Evolutionary conservation across 2,113 vertebrate species (phyloP).

Genomic region (Anoura caudifer): DNA sequence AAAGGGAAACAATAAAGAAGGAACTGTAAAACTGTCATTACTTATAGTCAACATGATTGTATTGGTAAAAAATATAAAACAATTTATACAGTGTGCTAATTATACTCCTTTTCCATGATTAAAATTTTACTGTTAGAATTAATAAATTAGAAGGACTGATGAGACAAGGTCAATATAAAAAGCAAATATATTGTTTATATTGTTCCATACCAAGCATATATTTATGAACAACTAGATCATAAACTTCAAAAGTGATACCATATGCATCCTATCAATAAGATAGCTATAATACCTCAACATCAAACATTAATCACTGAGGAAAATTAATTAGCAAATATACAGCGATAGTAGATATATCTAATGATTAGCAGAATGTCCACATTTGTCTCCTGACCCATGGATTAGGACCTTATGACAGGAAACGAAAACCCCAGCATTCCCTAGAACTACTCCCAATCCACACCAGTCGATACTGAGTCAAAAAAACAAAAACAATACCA

Average conservation of each 20-base stretch:
- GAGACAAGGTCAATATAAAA: background rate
- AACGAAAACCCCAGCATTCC: background rate
- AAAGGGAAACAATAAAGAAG: background rate
- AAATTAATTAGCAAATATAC: background rate
- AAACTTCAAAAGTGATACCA: background rate
- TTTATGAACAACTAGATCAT: background rate
- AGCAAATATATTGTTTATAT: background rate
- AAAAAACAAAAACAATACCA: background rate
- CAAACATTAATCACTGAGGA: background rate
- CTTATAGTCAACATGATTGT: background rate
- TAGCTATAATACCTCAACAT: background rate
- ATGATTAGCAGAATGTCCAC: background rate
- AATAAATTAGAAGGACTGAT: background rate
- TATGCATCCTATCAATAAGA: background rate
- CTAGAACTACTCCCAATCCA: background rate
- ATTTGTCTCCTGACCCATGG: background rate
- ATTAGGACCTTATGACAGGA: background rate
- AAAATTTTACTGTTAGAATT: background rate
- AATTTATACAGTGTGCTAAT: background rate
- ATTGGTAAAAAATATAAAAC: background rate
- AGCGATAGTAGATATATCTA: background rate
- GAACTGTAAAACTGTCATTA: background rate
- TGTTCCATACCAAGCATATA: background rate
- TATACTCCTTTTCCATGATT: background rate
- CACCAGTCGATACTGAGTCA: background rate